Base-by-base conservation (phyloP, 2,888 invertebrate species). In the Ophion slaviceki region DNA sequence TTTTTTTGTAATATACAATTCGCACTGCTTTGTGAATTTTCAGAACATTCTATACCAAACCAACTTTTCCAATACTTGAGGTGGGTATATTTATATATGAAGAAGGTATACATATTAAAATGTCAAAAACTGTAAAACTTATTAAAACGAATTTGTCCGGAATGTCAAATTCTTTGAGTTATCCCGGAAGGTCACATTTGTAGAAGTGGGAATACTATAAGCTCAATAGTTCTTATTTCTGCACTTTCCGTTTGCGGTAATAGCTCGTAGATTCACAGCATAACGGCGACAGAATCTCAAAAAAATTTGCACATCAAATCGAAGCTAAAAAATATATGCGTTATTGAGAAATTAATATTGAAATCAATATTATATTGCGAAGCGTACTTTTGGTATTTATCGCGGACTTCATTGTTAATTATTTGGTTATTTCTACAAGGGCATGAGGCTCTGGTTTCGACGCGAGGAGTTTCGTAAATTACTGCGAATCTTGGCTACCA, bases 391-490 rank as follows among this genome's bases (percentile, higher is more conserved):
- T 17, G 40, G 40, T 7, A 40, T 7, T 40, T 40, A 40, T 8
- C 6, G 1, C 2, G 1, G 40, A 40, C 7, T 28, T 62, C 11
- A 28, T 62, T 62, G 10, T 24, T n/a, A 24, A 61, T 20, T 20
- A 59, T 72, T 72, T 36, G 5, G 36, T 32, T 36, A 36, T 17
- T 66, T 36, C 5, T 74, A 5, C 3, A 86, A 86, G 86, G 86
- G 86, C 11, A 57, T 86, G 72, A 83, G 86, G 14, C 68, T 86
- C 5, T 80, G 80, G 72, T 83, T 83, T 28, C 80, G 86, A 83
- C 83, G 86, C 10, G 74, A 83, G 36, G 80, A 81, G 36, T 86
- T 86, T 67, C 83, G 80, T 32, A 75, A 59, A 71, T 70, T 86
- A 14, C 47, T 86, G 28, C 77, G 83, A 24, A 28, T 47, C 5